Evolutionary conservation across 1,140 invertebrate species (phyloP), one percentile per base, ranked within the genome.

Genomic region (Hetaerina americana): DNA sequence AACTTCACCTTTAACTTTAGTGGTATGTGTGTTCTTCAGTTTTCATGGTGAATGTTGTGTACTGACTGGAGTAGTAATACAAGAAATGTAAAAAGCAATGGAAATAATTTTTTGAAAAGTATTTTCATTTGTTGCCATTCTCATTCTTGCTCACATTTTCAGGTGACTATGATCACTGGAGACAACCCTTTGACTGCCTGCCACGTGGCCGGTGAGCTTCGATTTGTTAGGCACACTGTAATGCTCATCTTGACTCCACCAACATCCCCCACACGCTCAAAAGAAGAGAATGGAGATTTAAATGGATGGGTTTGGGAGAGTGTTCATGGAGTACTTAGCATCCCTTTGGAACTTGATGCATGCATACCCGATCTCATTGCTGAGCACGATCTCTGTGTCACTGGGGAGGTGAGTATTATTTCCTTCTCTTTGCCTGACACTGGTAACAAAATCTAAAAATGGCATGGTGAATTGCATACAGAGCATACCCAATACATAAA

Each of bases 111-210:
- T n/a, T n/a, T n/a, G n/a, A n/a, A n/a, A n/a, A n/a, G n/a, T n/a
- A n/a, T n/a, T n/a, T n/a, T n/a, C n/a, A n/a, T n/a, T n/a, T n/a
- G n/a, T n/a, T n/a, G n/a, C n/a, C n/a, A n/a, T n/a, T n/a, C 24
- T 27, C n/a, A n/a, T 49, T 2, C 68, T 72, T 73, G 70, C 70
- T 57, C 29, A 73, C 25, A 71, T 72, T 79, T 78, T 68, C 85
- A 94, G 83, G 93, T 96, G 22, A 89, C 93, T 0, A 99, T 99
- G 96, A 99, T 99, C 31, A 99, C 98, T 25, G 98, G 98, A 66
- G 98, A 99, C 80, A 99, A 98, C 86, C 95, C 97, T 8, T 81
- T 99, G 31, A 99, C 98, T 0, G 98, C 98, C 24, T 99, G 97
- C 82, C 96, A 99, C 81, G 97, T 99, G 5, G 96, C 96, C 3